These are phyloP conservation scores for Gymnothorax javanicus DNA, from an alignment of 2,797 vertebrate species.

Conservation along the genomic window DNA sequence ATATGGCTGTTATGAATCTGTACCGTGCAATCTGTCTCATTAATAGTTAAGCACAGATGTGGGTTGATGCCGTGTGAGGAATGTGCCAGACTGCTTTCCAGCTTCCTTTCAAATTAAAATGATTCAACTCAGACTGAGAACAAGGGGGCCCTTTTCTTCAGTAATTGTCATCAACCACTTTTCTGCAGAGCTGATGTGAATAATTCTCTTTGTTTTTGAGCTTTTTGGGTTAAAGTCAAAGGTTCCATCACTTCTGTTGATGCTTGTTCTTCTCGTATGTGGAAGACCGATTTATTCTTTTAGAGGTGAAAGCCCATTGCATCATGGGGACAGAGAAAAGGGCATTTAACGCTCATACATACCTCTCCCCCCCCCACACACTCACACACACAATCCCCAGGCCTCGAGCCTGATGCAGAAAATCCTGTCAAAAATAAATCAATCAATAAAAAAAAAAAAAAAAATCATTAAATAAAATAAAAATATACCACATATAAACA, in stretches of 20 bases:
- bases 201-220: background rate
- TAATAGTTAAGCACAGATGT: background rate
- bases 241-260: background rate
- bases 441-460: too few relatives aligned
- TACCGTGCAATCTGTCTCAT: background rate
- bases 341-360: background rate
- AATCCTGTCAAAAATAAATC: slow-evolving; percentile 9
- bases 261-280: background rate
- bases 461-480: too few relatives aligned
- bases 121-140: slow-evolving; percentile 9
- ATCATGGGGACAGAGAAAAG: background rate
- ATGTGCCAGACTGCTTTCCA: background rate
- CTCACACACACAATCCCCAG: background rate
- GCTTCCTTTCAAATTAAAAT: background rate
- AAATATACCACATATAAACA: background rate
- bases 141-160: slow-evolving; percentile 2
- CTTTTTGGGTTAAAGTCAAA: slow-evolving; percentile 3
- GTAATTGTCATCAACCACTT: background rate
- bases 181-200: background rate
- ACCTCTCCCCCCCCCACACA: too few relatives aligned
- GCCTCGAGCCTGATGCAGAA: slow-evolving; percentile 33
- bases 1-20: background rate
- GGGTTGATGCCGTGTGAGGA: background rate
- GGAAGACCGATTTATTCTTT: slow-evolving; percentile 10
- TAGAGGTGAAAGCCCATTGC: background rate